Conservation (phyloP, 2,113 vertebrate species). For the Gymnorhina tibicen region DNA sequence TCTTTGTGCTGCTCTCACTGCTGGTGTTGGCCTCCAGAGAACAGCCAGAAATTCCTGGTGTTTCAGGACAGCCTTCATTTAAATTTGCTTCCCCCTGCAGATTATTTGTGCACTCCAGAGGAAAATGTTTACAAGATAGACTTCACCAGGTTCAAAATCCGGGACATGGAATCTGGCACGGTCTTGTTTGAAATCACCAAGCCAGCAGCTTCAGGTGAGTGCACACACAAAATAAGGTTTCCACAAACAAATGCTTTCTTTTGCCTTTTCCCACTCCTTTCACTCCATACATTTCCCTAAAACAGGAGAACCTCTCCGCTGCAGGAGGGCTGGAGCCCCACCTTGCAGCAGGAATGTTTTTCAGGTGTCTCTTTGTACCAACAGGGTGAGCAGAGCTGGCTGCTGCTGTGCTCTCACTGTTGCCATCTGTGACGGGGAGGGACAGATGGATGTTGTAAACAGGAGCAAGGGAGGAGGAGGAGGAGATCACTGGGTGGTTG, state of each 20-base stretch:
- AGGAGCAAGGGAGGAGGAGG: constrained; percentile 6
- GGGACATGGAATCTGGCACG: constrained; percentile 96
- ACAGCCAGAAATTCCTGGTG: background rate
- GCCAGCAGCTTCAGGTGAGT: constrained; percentile 86
- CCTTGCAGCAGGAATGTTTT: background rate
- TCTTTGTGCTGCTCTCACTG: background rate
- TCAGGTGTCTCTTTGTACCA: background rate
- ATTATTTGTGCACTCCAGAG: constrained; percentile 93
- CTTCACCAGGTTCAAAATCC: constrained; percentile 97
- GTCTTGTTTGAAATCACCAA: constrained; percentile 98
- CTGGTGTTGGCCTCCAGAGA: background rate
- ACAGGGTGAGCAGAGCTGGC: background rate
- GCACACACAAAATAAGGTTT: background rate
- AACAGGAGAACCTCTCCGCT: background rate
- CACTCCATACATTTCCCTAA: background rate
- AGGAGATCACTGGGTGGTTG: background rate
- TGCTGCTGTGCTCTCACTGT: background rate
- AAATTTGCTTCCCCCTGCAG: constrained; percentile 64
- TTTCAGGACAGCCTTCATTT: background rate
- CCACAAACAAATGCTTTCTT: background rate
- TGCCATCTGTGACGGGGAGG: constrained; percentile 21
- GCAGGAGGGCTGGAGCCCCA: background rate
- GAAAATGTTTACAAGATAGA: constrained; percentile 98
- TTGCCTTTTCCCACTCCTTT: background rate
- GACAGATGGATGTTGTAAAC: constrained; percentile 49